A percentile compares a stretch with the other conserved stretches of the same genome.
Conservation (phyloP, 2,888 invertebrate species). For the Mamestra brassicae region DNA sequence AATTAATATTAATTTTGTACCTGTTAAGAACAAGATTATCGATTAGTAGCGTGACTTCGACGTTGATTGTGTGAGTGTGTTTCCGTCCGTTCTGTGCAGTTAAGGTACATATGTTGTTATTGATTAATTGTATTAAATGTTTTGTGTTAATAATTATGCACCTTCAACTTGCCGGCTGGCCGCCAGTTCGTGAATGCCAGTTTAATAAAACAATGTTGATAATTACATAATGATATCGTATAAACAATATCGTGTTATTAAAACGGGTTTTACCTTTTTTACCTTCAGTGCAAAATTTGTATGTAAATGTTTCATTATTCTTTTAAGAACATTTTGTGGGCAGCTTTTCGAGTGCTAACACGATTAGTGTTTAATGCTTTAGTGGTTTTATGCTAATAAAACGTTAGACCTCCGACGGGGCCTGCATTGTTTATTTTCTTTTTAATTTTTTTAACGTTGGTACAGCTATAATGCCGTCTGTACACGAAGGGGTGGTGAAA, state of each 20-base stretch:
- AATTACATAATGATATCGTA: constrained; percentile 46
- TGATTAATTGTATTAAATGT: constrained; percentile 9
- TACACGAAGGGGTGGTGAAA: constrained; percentile 80
- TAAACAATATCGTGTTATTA: constrained; percentile 32
- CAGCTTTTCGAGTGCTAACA: constrained; percentile 59
- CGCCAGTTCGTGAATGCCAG: constrained; percentile 25
- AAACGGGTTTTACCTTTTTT: constrained; percentile 32
- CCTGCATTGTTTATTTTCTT: constrained; percentile 76
- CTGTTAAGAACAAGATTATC: constrained; percentile 35
- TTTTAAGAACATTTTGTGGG: constrained; percentile 39
- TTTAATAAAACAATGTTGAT: constrained; percentile 38
- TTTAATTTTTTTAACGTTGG: constrained; percentile 74
- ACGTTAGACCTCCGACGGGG: constrained; percentile 69
- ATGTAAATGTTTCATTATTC: constrained; percentile 30
- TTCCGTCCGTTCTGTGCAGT: constrained; percentile 21
- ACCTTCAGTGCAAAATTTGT: constrained; percentile 15
- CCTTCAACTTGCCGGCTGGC: constrained; percentile 17
- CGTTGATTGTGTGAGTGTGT: constrained; percentile 46
- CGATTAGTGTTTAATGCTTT: constrained; percentile 68
- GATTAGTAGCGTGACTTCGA: constrained; percentile 36
- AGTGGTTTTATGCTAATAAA: constrained; percentile 70
- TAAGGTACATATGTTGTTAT: constrained; percentile 44
- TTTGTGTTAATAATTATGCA: constrained; percentile 36
- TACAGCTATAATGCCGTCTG: constrained; percentile 73
- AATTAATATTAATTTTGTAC: constrained; percentile 28